Base-by-base conservation (phyloP, 2,797 vertebrate species). In the Periophthalmus magnuspinnatus region DNA sequence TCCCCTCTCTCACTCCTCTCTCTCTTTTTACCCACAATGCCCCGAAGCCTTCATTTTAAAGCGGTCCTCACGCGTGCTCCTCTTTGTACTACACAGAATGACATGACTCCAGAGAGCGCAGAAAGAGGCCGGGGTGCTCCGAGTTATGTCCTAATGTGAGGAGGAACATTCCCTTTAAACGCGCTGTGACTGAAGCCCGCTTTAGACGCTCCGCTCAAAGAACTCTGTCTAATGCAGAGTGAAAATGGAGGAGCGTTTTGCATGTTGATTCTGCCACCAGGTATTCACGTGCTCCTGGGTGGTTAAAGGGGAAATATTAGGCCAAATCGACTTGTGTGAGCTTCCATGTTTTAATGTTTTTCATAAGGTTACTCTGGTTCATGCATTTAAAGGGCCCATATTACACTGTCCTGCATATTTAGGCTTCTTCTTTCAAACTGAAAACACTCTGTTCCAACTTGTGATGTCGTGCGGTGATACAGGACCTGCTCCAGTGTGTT, bases 51-150 rank as follows among this genome's bases (percentile, higher is more conserved):
- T 68, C 16, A 61, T 74, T 80, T 72, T 22, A 74, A 72, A 70
- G 71, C 58, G 3, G 33, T 69, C 75, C 81, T 84, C 76, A 70
- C 78, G 59, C 58, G 34, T 72, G 68, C 72, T 75, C 56, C 72
- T 74, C 59, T 81, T 74, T 74, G 64, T 74, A 67, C 33, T 5
- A 54, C 19, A 68, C 55, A 67, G 45, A 57, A 41, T 24, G 16
- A 65, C 57, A 64, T 59, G 32, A 8, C 14, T 76, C 22, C 16
- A 45, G 61, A 75, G 45, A 77, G 74, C 72, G 77, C 14, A 52
- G 60, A 70, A 65, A 71, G 60, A 71, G 68, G 68, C 72, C 65
- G 50, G 21, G 17, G 11, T 28, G 38, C 70, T 71, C 58, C 22
- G 64, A 73, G 75, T 11, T 70, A 69, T 32, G 41, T 65, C 9